These are phyloP conservation scores for Stegodyphus dumicola DNA, from an alignment of 1,140 invertebrate genomes.

Conservation along the genomic window DNA sequence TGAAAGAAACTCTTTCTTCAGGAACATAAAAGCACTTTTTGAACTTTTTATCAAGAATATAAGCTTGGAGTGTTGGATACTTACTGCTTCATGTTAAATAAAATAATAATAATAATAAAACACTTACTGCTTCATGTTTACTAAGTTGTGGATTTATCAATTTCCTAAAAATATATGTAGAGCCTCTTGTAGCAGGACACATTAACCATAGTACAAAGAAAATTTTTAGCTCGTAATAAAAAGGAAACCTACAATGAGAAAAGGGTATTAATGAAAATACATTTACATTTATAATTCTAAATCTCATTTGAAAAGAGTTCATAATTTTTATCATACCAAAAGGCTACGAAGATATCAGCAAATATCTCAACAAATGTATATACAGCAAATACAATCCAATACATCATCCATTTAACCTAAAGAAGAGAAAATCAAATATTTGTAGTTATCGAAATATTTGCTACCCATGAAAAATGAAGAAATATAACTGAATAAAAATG, in stretches of 20 bases:
- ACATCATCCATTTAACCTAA: constrained; percentile 99
- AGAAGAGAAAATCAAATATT: constrained; percentile 30
- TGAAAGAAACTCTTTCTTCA: not conserved
- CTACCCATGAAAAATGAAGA: no score
- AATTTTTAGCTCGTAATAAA: constrained; percentile 50
- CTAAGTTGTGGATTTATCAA: constrained; percentile 40
- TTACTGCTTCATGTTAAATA: constrained; percentile 47
- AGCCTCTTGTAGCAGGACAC: constrained; percentile 48
- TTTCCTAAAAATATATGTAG: constrained; percentile 47
- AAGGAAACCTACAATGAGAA: constrained; percentile 32
- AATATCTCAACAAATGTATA: constrained; percentile 96
- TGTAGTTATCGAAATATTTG: not conserved
- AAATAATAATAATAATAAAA: no score
- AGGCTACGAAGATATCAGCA: constrained; percentile 93
- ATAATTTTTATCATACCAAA: constrained; percentile 78
- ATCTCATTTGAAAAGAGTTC: not conserved
- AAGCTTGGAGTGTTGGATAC: not conserved
- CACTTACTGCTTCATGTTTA: constrained; percentile 43
- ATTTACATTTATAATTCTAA: not conserved
- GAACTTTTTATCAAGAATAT: not conserved
- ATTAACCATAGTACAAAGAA: constrained; percentile 45
- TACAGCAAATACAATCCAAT: constrained; percentile 99
- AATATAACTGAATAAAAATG: no score
- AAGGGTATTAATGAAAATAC: not conserved
- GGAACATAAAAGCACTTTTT: not conserved